phyloP scores from a whole-genome alignment of 2,888 invertebrate genomes.

The Alcis repandata region DNA sequence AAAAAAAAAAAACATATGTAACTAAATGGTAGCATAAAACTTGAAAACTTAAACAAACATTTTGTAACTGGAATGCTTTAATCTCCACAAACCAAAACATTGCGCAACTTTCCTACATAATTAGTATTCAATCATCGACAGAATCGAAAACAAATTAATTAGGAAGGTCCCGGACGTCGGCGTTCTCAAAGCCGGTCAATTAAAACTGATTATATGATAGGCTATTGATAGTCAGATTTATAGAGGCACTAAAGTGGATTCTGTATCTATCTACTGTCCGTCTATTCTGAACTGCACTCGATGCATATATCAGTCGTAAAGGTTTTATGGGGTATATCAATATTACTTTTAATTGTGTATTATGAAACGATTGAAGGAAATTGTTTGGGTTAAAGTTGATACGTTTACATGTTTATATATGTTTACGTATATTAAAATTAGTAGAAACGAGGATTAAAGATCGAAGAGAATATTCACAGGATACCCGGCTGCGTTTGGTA shows the following conservation, averaged over 20 bases:
- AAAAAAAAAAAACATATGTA: no score
- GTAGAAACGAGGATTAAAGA: no score
- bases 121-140: constrained; percentile 27
- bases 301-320: constrained; percentile 14
- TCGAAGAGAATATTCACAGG: no score
- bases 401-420: no score
- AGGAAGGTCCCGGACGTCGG: constrained; percentile 33
- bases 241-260: constrained; percentile 38
- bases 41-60: background rate
- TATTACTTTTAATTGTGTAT: constrained; percentile 27
- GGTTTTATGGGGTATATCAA: constrained; percentile 11
- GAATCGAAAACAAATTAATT: constrained; percentile 39
- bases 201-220: constrained; percentile 47
- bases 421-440: no score
- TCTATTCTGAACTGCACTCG: constrained; percentile 24
- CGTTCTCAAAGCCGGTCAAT: constrained; percentile 43
- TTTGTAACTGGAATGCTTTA: constrained; percentile 12
- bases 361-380: constrained; percentile 14
- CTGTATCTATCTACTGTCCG: constrained; percentile 30
- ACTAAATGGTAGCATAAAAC: background rate
- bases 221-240: constrained; percentile 48
- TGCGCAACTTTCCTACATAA: constrained; percentile 22
- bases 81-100: constrained; percentile 30
- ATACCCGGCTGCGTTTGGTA: no score
- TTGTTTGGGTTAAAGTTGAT: background rate